Evolutionary conservation across 2,888 invertebrate species (phyloP), one percentile per base, ranked within the genome.

Genomic region (Metellina segmentata): DNA sequence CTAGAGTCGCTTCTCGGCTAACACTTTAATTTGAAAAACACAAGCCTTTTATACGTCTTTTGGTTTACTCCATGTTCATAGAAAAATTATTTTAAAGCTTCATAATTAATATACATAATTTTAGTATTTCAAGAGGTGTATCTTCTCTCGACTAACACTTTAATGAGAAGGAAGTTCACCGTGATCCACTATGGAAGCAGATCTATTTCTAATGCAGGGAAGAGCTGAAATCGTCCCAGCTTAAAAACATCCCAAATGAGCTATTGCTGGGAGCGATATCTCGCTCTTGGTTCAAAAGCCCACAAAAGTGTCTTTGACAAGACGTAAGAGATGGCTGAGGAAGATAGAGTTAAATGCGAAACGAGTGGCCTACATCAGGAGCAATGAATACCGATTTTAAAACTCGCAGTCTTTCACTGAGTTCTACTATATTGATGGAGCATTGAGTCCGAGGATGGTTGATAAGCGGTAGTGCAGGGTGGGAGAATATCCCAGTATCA

Each of bases 301-400:
- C 20, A 19, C 77, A 34, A 87, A 81, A 81, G 81, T 81, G 72
- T 81, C 81, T 77, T 72, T 81, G 53, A 87, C 79, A 87, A 78
- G 81, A 79, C 79, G 72, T 72, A 72, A 72, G 85, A 90, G 90
- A 90, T 90, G 79, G 16, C 52, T 52, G 61, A 51, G 11, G 9
- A 7, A 69, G 90, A 90, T 90, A 81, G 75, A 69, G 34, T 86
- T 90, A 86, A 90, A 86, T 90, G 79, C 61, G 70, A 70, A 81
- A 20, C 53, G 70, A 90, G 72, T 85, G 83, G 70, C 77, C 77
- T 77, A 89, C 78, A 90, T 90, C 85, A 85, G 48, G 13, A 51
- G 75, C 52, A 89, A 53, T 89, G 89, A 89, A 89, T 85, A 81
- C 83, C 79, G 78, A 85, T 90, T 87, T 90, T 85, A 90, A 85